A percentile compares a stretch with the other conserved stretches of the same genome.
phyloP scores from a whole-genome alignment of 1,140 invertebrate genomes.

The Habropoda laboriosa region DNA sequence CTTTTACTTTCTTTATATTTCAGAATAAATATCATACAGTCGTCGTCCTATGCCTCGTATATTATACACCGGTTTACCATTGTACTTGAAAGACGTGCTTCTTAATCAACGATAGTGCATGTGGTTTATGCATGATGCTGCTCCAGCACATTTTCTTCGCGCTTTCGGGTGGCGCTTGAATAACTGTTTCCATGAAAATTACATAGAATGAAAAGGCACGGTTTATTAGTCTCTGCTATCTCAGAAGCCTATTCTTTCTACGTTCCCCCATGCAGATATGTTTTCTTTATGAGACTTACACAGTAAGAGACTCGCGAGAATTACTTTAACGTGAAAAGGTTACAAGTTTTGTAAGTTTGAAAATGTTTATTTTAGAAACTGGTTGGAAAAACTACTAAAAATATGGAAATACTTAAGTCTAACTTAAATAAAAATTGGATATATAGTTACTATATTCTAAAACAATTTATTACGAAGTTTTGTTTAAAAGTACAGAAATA shows the following conservation, averaged over 20 bases:
- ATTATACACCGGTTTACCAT: constrained; percentile 15
- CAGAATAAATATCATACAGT: background rate
- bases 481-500: too few relatives aligned
- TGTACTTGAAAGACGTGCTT: constrained; percentile 4
- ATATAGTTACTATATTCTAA: too few relatives aligned
- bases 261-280: too few relatives aligned
- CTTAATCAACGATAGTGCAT: constrained; percentile 32
- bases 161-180: background rate
- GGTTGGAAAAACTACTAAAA: too few relatives aligned
- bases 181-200: constrained; percentile 10
- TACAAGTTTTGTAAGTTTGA: too few relatives aligned
- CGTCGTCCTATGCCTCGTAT: background rate
- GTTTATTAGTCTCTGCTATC: background rate
- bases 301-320: too few relatives aligned
- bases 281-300: too few relatives aligned
- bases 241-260: background rate
- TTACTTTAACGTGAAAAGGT: too few relatives aligned
- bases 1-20: background rate
- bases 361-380: too few relatives aligned
- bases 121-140: constrained; percentile 22
- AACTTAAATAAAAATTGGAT: too few relatives aligned
- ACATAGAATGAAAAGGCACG: background rate
- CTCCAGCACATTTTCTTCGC: constrained; percentile 2
- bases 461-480: too few relatives aligned
- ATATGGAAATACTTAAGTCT: too few relatives aligned